Evolutionary conservation across 2,888 invertebrate genomes (phyloP).

Genomic region (Petrolisthes cinctipes): DNA sequence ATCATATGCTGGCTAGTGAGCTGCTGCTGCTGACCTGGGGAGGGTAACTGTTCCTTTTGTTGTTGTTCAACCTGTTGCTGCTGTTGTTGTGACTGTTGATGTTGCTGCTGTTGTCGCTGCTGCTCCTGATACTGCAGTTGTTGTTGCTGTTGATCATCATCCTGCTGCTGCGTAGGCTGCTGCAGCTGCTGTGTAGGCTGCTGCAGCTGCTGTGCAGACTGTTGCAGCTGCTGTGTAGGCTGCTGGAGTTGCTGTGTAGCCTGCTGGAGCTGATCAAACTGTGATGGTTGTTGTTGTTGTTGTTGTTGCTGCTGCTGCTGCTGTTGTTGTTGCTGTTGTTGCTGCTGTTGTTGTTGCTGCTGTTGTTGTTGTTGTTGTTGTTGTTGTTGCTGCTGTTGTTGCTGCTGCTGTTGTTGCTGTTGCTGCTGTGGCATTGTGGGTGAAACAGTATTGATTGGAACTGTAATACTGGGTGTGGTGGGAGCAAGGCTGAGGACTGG

Average conservation of each 20-base stretch:
- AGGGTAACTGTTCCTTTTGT: slow-evolving; percentile 24
- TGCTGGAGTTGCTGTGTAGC: slow-evolving; percentile 21
- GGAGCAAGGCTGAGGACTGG: slow-evolving; percentile 20
- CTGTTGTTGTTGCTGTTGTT: slow-evolving; percentile 33
- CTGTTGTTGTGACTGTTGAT: slow-evolving; percentile 39
- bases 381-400: slow-evolving; percentile 6
- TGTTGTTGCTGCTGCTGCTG: slow-evolving; percentile 35
- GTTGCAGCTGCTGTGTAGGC: slow-evolving; percentile 26
- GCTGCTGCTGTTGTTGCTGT: slow-evolving; percentile 24
- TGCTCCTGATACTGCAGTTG: slow-evolving; percentile 42
- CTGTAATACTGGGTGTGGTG: slow-evolving; percentile 15
- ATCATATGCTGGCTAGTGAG: slow-evolving; percentile 10
- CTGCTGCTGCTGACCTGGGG: slow-evolving; percentile 3
- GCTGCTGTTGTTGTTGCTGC: background rate
- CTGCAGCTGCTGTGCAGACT: slow-evolving; percentile 27
- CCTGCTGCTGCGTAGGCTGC: slow-evolving; percentile 24
- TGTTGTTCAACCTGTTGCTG: slow-evolving; percentile 33
- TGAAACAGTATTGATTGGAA: slow-evolving; percentile 12
- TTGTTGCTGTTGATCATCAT: slow-evolving; percentile 36
- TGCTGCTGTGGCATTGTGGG: slow-evolving; percentile 9
- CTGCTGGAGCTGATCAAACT: background rate
- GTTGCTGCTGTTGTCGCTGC: slow-evolving; percentile 33
- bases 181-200: slow-evolving; percentile 36
- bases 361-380: slow-evolving; percentile 34
- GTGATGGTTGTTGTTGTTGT: background rate